phyloP scores from a whole-genome alignment of 2,888 invertebrate genomes.

The Volucella inflata region DNA sequence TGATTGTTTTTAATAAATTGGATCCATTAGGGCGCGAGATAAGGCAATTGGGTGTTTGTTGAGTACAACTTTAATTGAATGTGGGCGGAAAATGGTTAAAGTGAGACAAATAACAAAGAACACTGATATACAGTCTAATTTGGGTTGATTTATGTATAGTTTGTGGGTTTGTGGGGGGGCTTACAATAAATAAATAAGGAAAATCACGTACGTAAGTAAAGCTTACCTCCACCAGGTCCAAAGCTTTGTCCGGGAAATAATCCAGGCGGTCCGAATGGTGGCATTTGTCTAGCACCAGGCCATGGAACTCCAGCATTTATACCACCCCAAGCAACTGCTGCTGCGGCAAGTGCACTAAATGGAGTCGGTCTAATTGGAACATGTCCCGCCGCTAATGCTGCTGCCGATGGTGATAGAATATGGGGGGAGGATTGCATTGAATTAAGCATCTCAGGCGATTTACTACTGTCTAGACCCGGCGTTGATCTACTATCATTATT shows the following conservation, averaged over 20 bases:
- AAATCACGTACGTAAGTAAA: conserved; percentile 23
- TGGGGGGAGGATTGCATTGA: conserved; percentile 80
- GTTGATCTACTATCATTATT: conserved; percentile 85
- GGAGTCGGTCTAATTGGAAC: conserved; percentile 91
- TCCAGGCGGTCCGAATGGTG: conserved; percentile 86
- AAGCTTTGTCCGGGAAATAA: conserved; percentile 88
- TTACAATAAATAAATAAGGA: not conserved
- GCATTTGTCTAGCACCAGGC: conserved; percentile 86
- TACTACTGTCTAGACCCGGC: conserved; percentile 82
- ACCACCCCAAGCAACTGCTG: conserved; percentile 87
- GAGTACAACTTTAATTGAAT: conserved; percentile 51
- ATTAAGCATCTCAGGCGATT: conserved; percentile 80
- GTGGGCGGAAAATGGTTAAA: conserved; percentile 69
- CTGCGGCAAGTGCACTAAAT: conserved; percentile 89
- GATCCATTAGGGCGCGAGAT: conserved; percentile 52
- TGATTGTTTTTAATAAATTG: conserved; percentile 74
- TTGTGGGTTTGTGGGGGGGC: conserved; percentile 1
- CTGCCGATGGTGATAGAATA: conserved; percentile 81
- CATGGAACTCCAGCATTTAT: conserved; percentile 85
- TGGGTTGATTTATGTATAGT: conserved; percentile 42
- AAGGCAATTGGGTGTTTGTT: conserved; percentile 38
- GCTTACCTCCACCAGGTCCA: conserved; percentile 85
- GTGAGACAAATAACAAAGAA: conserved; percentile 52
- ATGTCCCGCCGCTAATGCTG: conserved; percentile 84
- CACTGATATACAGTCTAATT: conserved; percentile 5